Percentiles rank a stretch among this genome's conserved stretches.
These are phyloP conservation scores for Drosophila pseudoananassae DNA, from an alignment of 1,140 invertebrate genomes.

Conservation along the genomic window DNA sequence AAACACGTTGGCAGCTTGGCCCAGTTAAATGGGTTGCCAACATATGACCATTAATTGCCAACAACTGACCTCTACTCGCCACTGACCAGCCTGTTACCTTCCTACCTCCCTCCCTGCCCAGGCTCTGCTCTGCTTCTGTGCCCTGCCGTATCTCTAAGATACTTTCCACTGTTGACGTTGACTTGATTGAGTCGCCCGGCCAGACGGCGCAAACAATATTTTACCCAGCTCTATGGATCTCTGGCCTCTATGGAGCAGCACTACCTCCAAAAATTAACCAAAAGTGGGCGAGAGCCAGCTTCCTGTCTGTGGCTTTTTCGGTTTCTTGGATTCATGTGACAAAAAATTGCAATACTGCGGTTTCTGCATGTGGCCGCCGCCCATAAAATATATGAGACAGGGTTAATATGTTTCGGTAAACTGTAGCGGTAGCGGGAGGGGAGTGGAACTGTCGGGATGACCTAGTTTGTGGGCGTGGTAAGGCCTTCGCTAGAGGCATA, in stretches of 20 bases:
- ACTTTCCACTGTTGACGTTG: slow-evolving; percentile 15
- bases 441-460: neutral
- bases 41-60: slow-evolving; percentile 36
- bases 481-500: slow-evolving; percentile 47
- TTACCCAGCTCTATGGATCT: neutral
- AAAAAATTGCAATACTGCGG: slow-evolving; percentile 47
- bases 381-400: slow-evolving; percentile 55
- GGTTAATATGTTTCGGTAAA: slow-evolving; percentile 21
- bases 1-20: slow-evolving; percentile 24
- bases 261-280: neutral
- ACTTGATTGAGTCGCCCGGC: slow-evolving; percentile 25
- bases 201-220: slow-evolving; percentile 28
- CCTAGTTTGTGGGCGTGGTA: slow-evolving; percentile 29
- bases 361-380: slow-evolving; percentile 37
- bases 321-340: slow-evolving; percentile 19
- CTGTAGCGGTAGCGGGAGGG: no score
- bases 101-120: neutral
- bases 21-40: slow-evolving; percentile 34
- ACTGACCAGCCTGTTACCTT: neutral
- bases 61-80: slow-evolving; percentile 13
- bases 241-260: no score
- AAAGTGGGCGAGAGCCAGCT: neutral
- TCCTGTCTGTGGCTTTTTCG: neutral
- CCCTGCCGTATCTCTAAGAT: slow-evolving; percentile 4
- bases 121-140: neutral